Evolutionary conservation across 1,140 invertebrate species (phyloP).

Genomic region (Araneus ventricosus): DNA sequence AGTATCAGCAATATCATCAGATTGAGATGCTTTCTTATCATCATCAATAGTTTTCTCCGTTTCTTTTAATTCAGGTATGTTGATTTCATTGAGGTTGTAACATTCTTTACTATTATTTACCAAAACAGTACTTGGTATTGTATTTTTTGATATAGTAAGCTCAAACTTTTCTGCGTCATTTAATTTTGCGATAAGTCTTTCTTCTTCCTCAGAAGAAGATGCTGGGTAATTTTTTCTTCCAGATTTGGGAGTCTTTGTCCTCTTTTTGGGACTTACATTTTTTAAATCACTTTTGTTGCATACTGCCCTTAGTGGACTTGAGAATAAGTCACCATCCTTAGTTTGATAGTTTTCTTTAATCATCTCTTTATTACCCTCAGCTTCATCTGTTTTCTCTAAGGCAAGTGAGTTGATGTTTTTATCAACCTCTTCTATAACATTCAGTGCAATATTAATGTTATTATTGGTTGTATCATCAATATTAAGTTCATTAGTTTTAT

Average conservation of each 20-base stretch:
- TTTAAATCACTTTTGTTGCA: neutral
- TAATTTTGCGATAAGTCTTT: neutral
- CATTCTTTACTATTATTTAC: constrained; percentile 41
- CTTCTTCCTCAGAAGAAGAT: neutral
- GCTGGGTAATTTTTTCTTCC: neutral
- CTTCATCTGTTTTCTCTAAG: neutral
- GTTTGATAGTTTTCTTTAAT: constrained; percentile 31
- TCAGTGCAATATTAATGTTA: neutral
- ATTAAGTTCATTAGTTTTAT: constrained; percentile 62
- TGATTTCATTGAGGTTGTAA: constrained; percentile 29
- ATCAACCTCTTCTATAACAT: neutral
- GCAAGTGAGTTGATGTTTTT: neutral
- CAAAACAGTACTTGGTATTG: neutral
- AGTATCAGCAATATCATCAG: constrained; percentile 44
- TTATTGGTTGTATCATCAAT: neutral
- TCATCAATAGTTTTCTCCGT: neutral
- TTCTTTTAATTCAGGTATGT: neutral
- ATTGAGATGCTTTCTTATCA: neutral
- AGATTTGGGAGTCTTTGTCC: neutral
- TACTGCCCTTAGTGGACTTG: neutral
- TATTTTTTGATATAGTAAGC: neutral
- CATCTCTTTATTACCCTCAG: neutral
- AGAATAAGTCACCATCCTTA: neutral
- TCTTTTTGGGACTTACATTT: neutral
- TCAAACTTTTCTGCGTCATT: constrained; percentile 32